phyloP scores from a whole-genome alignment of 1,140 invertebrate genomes.

The Zaprionus kolodkinae region DNA sequence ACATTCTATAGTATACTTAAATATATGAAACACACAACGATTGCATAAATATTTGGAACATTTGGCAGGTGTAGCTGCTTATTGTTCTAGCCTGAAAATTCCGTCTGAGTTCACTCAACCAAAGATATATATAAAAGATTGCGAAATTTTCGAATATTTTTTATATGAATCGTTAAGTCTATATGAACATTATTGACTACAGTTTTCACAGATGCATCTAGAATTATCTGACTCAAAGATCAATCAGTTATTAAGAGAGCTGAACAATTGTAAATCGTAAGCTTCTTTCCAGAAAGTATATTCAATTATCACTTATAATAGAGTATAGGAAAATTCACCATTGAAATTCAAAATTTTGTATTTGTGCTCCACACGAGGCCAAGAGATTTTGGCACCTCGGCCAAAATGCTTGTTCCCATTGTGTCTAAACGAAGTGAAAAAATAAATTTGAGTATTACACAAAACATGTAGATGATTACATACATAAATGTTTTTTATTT shows the following conservation, averaged over 20 bases:
- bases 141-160: too few relatives aligned
- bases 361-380: constrained; percentile 1
- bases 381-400: constrained; percentile 33
- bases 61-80: constrained; percentile 24
- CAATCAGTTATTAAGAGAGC: not conserved
- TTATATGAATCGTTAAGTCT: constrained; percentile 6
- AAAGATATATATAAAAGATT: not conserved
- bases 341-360: constrained; percentile 1
- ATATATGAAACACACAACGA: constrained; percentile 3
- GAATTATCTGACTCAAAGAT: not conserved
- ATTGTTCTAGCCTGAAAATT: constrained; percentile 7
- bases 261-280: not conserved
- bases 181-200: not conserved
- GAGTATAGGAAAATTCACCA: not conserved
- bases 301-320: not conserved
- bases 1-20: not conserved
- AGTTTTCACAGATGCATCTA: not conserved
- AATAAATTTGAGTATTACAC: not conserved
- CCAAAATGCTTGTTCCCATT: constrained; percentile 30
- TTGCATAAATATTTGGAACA: constrained; percentile 18
- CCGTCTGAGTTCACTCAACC: constrained; percentile 2
- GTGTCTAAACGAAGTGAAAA: constrained; percentile 13
- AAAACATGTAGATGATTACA: not conserved
- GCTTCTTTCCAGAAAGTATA: not conserved
- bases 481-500: not conserved